Percentiles rank a stretch among this genome's conserved stretches.
These are phyloP conservation scores for Lathronympha strigana DNA, from an alignment of 2,888 invertebrate species.

Conservation along the genomic window DNA sequence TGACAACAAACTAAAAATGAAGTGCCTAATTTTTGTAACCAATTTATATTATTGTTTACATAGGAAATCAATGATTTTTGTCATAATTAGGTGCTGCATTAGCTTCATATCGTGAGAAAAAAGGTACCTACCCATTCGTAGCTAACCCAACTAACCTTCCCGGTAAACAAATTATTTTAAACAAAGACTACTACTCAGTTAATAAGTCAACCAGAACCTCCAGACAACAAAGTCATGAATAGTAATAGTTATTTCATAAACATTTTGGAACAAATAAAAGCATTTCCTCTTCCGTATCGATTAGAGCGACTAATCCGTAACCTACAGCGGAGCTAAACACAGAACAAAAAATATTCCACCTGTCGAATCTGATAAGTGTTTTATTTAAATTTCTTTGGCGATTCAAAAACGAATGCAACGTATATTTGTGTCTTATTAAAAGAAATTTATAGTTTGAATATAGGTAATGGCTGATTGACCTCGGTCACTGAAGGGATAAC, in stretches of 20 bases:
- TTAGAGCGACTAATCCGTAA: slow-evolving; percentile 79
- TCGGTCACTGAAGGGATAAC: slow-evolving; percentile 77
- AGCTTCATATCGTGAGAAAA: too few species aligned
- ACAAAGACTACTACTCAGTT: slow-evolving; percentile 18
- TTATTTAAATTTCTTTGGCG: slow-evolving; percentile 82
- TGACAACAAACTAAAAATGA: too few species aligned
- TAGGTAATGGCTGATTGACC: slow-evolving; percentile 78
- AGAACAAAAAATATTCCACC: slow-evolving; percentile 73
- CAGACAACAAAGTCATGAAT: slow-evolving; percentile 35
- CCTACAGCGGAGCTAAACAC: slow-evolving; percentile 81
- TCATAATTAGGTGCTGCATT: too few species aligned
- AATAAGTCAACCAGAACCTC: slow-evolving; percentile 24
- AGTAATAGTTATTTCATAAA: slow-evolving; percentile 32
- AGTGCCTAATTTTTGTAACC: too few species aligned
- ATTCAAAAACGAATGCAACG: slow-evolving; percentile 78
- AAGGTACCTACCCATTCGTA: too few species aligned
- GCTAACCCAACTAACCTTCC: too few species aligned
- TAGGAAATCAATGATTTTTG: too few species aligned
- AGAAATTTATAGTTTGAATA: slow-evolving; percentile 82
- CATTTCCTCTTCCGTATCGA: slow-evolving; percentile 74
- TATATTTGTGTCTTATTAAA: slow-evolving; percentile 84
- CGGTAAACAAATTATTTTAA: slow-evolving; percentile 23
- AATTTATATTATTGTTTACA: too few species aligned
- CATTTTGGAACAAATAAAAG: slow-evolving; percentile 58
- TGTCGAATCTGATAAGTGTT: slow-evolving; percentile 84